phyloP scores from a whole-genome alignment of 2,888 invertebrate genomes.

The Sicus ferrugineus region DNA sequence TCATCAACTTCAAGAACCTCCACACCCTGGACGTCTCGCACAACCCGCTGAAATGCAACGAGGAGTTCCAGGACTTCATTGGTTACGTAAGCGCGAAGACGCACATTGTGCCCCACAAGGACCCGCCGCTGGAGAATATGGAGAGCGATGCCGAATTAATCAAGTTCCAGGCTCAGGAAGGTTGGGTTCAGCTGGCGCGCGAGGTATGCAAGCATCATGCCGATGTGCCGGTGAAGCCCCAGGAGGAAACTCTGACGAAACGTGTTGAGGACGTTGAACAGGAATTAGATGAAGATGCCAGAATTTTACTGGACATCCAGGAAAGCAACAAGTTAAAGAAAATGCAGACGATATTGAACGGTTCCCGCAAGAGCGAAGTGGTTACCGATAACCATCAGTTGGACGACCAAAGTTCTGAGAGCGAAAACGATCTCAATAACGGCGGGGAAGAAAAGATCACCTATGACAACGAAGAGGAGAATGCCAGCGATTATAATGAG shows the following conservation, averaged over 20 bases:
- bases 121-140: conserved; percentile 51
- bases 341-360: conserved; percentile 54
- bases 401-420: conserved; percentile 18
- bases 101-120: conserved; percentile 51
- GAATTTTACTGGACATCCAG: conserved; percentile 51
- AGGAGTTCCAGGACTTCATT: conserved; percentile 74
- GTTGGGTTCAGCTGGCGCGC: conserved; percentile 59
- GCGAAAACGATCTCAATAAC: conserved; percentile 45
- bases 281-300: conserved; percentile 53
- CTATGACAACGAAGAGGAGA: conserved; percentile 62
- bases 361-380: conserved; percentile 43
- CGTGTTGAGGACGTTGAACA: conserved; percentile 51
- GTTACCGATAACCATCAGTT: conserved; percentile 4
- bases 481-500: conserved; percentile 58
- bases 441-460: conserved; percentile 59
- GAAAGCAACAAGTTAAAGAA: conserved; percentile 50
- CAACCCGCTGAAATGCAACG: conserved; percentile 75
- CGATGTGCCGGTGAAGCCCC: conserved; percentile 23
- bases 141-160: conserved; percentile 48
- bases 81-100: conserved; percentile 58
- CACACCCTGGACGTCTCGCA: conserved; percentile 67
- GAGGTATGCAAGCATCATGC: conserved; percentile 59
- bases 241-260: conserved; percentile 48
- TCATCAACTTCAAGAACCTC: conserved; percentile 62
- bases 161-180: conserved; percentile 45